Percentiles rank a stretch among this genome's conserved stretches.
These are phyloP conservation scores for Petromus typicus DNA, from an alignment of 2,113 vertebrate genomes.

Conservation along the genomic window DNA sequence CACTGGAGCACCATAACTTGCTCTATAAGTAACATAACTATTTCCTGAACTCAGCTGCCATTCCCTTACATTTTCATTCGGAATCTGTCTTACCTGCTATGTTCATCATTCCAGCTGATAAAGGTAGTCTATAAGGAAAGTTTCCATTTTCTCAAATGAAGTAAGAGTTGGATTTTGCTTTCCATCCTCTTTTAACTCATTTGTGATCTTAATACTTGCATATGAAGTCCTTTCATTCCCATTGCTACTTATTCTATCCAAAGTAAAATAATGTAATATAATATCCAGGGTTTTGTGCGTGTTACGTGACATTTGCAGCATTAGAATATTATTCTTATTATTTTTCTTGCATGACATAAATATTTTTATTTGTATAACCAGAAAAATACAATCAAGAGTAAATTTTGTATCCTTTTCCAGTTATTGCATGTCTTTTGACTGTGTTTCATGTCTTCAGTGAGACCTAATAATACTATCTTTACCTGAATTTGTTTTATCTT, in stretches of 20 bases:
- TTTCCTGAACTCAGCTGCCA: conserved; percentile 62
- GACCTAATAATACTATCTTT: neutral
- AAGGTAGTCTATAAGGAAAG: conserved; percentile 55
- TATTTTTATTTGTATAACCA: neutral
- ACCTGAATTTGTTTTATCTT: neutral
- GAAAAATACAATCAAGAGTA: neutral
- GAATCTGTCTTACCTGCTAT: neutral
- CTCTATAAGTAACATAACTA: conserved; percentile 77
- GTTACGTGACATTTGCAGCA: neutral
- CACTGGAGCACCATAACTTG: neutral
- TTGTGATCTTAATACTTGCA: neutral
- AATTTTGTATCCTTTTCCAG: neutral
- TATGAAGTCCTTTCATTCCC: neutral
- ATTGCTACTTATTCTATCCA: neutral
- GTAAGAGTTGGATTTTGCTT: conserved; percentile 53
- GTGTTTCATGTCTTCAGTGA: neutral
- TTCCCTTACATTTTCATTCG: conserved; percentile 69
- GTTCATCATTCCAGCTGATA: conserved; percentile 52
- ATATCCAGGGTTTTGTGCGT: neutral
- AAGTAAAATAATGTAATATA: neutral
- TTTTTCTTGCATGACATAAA: neutral
- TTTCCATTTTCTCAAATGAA: conserved; percentile 66
- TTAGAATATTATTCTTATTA: neutral
- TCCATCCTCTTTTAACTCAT: conserved; percentile 48
- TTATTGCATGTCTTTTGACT: neutral